Evolutionary conservation across 2,888 invertebrate genomes (phyloP), one percentile per base, ranked within the genome.

Genomic region (Habroteleia sp.): DNA sequence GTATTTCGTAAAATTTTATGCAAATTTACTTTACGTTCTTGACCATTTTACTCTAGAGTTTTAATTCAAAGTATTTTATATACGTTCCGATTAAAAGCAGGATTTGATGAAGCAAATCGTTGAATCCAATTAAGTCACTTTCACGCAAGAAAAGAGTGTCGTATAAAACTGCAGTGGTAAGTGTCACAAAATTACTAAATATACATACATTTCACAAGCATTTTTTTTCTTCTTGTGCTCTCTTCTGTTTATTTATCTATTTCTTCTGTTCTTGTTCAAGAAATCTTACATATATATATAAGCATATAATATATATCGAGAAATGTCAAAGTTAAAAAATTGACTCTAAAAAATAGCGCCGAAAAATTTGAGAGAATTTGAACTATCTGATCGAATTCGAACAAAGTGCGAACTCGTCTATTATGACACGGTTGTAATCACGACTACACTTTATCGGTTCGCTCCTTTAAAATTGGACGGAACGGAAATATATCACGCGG

Each of bases 341-440:
- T n/a, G n/a, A n/a, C n/a, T n/a, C n/a, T n/a, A 20, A 5, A 20
- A 39, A 39, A 20, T 6, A 41, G 8, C 3, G 11, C 5, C 3
- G 14, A 14, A 17, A 46, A 41, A 56, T 56, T 41, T n/a, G 13
- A 41, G 29, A 20, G 20, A 56, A 56, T 8, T 17, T n/a, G 13
- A 29, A 16, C 8, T 13, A 17, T 27, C 31, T 42, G 50, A 62
- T 62, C 41, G 42, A 63, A 52, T 41, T 48, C 23, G 48, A 31
- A 29, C 20, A 41, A 62, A 50, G 52, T 63, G 42, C 33, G 44
- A 48, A 27, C 52, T 27, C 37, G 41, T 35, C 44, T 39, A 60
- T 60, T 69, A 50, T 50, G 52, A 69, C 52, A 44, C 41, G 52
- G 50, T 60, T 44, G 42, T 60, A 60, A 69, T 69, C 60, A 54